A percentile compares a stretch with the other conserved stretches of the same genome.
These are phyloP conservation scores for Harpalus rufipes DNA, from an alignment of 2,888 invertebrate genomes.

Conservation along the genomic window DNA sequence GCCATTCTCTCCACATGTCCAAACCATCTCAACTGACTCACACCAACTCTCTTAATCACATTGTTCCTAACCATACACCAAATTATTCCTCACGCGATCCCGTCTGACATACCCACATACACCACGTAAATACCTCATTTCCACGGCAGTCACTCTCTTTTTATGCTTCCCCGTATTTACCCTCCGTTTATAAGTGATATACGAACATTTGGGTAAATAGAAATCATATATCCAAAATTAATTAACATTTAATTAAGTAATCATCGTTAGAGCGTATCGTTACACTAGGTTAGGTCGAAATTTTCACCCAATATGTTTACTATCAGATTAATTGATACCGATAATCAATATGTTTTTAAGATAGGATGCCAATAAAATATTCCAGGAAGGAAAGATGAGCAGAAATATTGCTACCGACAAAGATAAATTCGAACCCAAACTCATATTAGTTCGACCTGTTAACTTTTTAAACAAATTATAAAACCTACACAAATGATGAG, in stretches of 20 bases:
- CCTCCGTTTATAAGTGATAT: not conserved
- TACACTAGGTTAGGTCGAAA: not conserved
- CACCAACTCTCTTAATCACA: too few relatives aligned
- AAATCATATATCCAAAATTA: not conserved
- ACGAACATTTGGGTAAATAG: not conserved
- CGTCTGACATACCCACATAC: too few relatives aligned
- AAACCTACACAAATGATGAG: too few relatives aligned
- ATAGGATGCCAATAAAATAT: not conserved
- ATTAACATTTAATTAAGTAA: not conserved
- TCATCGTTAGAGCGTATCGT: not conserved
- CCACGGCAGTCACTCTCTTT: too few relatives aligned
- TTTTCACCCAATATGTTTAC: not conserved
- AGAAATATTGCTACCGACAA: not conserved
- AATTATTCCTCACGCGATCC: too few relatives aligned
- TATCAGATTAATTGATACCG: not conserved
- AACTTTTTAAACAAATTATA: too few relatives aligned
- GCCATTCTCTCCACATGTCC: too few relatives aligned
- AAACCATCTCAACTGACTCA: too few relatives aligned
- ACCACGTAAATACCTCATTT: too few relatives aligned
- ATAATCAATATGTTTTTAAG: constrained; percentile 3
- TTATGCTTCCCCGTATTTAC: too few relatives aligned
- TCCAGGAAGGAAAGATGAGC: not conserved
- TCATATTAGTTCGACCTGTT: too few relatives aligned
- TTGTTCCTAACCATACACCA: too few relatives aligned
- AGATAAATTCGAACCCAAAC: not conserved